Evolutionary conservation across 2,797 vertebrate species (phyloP).

Genomic region (Malurus splendens): DNA sequence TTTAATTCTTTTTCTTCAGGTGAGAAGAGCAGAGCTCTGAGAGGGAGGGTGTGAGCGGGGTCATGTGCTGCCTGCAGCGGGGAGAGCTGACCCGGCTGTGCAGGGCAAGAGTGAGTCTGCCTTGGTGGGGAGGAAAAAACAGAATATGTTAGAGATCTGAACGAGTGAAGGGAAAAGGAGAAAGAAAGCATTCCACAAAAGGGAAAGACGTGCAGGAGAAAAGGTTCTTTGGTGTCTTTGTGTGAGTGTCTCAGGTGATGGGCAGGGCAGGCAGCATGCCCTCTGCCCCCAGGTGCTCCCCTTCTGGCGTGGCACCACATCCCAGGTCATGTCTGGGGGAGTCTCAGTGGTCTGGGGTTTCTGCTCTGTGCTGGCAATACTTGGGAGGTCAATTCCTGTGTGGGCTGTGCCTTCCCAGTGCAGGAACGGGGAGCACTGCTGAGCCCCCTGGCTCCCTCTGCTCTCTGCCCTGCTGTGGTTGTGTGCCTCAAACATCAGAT

Average conservation of each 20-base stretch:
- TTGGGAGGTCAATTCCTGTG: rapidly evolving
- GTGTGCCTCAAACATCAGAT: not conserved
- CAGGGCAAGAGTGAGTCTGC: not conserved
- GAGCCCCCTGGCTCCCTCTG: not conserved
- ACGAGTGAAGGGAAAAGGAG: not conserved
- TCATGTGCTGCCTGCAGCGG: rapidly evolving
- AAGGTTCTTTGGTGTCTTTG: not conserved
- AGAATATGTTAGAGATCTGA: not conserved
- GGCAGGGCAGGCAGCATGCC: rapidly evolving
- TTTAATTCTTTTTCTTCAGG: not conserved
- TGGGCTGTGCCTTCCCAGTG: not conserved
- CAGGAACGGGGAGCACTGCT: not conserved
- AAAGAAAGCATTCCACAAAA: not conserved
- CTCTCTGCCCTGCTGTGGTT: not conserved
- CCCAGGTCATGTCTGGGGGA: not conserved
- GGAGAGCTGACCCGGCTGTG: not conserved
- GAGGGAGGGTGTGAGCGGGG: not conserved
- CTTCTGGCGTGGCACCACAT: not conserved
- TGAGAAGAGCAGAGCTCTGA: not conserved
- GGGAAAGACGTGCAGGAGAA: not conserved
- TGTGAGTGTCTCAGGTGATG: rapidly evolving
- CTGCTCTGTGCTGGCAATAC: not conserved
- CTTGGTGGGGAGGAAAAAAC: not conserved
- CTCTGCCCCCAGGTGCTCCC: rapidly evolving
- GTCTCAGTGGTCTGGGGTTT: not conserved